Conservation (phyloP, 2,888 invertebrate genomes). For the Hirtodrosophila confusa region DNA sequence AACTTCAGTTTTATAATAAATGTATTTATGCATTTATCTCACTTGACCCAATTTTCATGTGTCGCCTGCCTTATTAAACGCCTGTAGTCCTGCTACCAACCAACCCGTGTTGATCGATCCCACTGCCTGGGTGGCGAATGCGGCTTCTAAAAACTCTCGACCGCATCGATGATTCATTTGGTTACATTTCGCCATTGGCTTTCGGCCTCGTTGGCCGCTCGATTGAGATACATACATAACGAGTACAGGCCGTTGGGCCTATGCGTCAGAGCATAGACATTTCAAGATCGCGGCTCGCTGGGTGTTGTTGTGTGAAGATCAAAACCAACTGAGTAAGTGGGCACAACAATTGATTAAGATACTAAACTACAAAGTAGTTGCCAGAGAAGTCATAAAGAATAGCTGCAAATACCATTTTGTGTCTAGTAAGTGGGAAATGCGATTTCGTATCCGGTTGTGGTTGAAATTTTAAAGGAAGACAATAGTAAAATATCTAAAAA, state of each 20-base stretch:
- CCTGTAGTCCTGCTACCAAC: constrained; percentile 42
- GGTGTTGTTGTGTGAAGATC: constrained; percentile 3
- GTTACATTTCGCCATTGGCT: constrained; percentile 65
- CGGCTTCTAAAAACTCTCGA: constrained; percentile 28
- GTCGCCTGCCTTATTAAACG: constrained; percentile 73
- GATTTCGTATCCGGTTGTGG: no score
- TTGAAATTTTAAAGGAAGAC: no score
- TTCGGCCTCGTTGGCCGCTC: constrained; percentile 13
- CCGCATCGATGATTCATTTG: constrained; percentile 61
- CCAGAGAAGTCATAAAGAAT: no score
- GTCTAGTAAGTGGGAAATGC: no score
- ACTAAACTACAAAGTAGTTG: no score
- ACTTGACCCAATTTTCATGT: constrained; percentile 67
- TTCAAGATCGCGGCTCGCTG: constrained; percentile 20
- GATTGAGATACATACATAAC: constrained; percentile 14
- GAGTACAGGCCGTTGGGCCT: constrained; percentile 33
- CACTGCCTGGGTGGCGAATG: constrained; percentile 62
- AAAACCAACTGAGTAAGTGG: not conserved
- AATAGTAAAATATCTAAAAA: no score
- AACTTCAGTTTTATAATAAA: constrained; percentile 23
- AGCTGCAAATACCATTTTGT: no score
- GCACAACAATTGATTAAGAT: no score
- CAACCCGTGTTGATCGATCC: constrained; percentile 1
- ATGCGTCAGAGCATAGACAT: constrained; percentile 68
- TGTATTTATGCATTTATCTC: constrained; percentile 67